Conservation (phyloP, 2,888 invertebrate species). For the Seira sanloemensis region DNA sequence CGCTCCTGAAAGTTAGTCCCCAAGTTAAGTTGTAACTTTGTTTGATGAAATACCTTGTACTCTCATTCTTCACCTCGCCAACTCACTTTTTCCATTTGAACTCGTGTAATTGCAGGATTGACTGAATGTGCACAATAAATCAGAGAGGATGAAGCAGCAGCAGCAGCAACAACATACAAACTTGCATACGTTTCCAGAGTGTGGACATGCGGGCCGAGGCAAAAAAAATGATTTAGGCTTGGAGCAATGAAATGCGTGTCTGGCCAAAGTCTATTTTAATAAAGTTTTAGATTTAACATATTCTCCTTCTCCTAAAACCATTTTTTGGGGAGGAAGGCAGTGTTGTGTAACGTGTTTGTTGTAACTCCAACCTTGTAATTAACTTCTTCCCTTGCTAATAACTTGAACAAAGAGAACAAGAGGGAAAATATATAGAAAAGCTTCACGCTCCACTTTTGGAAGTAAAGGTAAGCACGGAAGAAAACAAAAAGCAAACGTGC, state of each 20-base stretch:
- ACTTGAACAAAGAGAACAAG: constrained; percentile 26
- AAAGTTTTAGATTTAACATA: constrained; percentile 8
- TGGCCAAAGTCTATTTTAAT: constrained; percentile 6
- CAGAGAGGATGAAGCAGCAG: constrained; percentile 6
- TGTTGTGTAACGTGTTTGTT: constrained; percentile 30
- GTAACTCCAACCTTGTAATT: constrained; percentile 49
- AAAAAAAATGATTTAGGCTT: constrained; percentile 7
- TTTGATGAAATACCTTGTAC: not conserved
- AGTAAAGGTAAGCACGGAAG: not conserved
- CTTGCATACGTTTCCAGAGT: not conserved
- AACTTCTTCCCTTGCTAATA: constrained; percentile 60
- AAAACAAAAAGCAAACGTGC: constrained; percentile 10
- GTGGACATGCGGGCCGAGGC: not conserved
- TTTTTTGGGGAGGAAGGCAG: not conserved
- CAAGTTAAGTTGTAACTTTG: not conserved
- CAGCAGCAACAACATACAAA: no score
- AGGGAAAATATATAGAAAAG: constrained; percentile 15
- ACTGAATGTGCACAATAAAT: constrained; percentile 3
- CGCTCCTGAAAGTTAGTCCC: not conserved
- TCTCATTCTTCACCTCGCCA: not conserved
- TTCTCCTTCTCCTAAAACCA: not conserved
- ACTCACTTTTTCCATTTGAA: not conserved
- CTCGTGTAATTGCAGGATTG: not conserved
- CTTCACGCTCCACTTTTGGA: not conserved
- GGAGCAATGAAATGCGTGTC: not conserved